Percentiles rank a stretch among this genome's conserved stretches.
These are phyloP conservation scores for Parnassius smintheus DNA, from an alignment of 2,888 invertebrate genomes.

Conservation along the genomic window DNA sequence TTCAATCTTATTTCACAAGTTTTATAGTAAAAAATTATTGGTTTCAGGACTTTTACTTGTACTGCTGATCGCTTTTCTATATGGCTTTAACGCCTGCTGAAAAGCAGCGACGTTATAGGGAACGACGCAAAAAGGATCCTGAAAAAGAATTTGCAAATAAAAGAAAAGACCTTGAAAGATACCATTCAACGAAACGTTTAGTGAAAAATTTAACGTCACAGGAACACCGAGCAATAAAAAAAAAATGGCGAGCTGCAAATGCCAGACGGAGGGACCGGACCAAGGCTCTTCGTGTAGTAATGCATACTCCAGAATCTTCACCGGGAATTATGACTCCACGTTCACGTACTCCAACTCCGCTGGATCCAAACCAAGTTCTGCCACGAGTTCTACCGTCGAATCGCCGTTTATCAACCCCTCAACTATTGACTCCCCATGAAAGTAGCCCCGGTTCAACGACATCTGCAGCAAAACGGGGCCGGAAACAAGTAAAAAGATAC, in stretches of 20 bases:
- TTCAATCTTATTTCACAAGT: too few relatives aligned
- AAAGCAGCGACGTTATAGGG: slow-evolving; percentile 27
- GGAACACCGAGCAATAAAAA: slow-evolving; percentile 24
- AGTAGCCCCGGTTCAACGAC: too few relatives aligned
- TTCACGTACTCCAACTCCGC: slow-evolving; percentile 11
- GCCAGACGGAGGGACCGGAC: slow-evolving; percentile 19
- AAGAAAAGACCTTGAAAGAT: slow-evolving; percentile 26
- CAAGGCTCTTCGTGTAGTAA: slow-evolving; percentile 18
- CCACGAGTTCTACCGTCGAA: neutral
- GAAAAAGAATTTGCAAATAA: slow-evolving; percentile 24
- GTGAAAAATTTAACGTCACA: slow-evolving; percentile 22
- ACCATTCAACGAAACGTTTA: slow-evolving; percentile 23
- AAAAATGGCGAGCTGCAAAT: slow-evolving; percentile 24
- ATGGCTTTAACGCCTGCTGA: slow-evolving; percentile 2
- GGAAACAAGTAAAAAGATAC: too few relatives aligned
- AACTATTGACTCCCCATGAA: slow-evolving; percentile 10
- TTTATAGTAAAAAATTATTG: too few relatives aligned
- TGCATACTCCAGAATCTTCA: neutral
- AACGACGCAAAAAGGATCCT: slow-evolving; percentile 23
- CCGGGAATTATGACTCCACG: slow-evolving; percentile 20
- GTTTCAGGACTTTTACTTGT: too few relatives aligned
- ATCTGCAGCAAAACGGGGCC: too few relatives aligned
- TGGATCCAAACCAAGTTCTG: slow-evolving; percentile 1
- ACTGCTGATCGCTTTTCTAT: neutral
- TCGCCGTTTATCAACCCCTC: slow-evolving; percentile 2